These are phyloP conservation scores for Delphinapterus leucas DNA, from an alignment of 2,113 vertebrate species.

Conservation along the genomic window DNA sequence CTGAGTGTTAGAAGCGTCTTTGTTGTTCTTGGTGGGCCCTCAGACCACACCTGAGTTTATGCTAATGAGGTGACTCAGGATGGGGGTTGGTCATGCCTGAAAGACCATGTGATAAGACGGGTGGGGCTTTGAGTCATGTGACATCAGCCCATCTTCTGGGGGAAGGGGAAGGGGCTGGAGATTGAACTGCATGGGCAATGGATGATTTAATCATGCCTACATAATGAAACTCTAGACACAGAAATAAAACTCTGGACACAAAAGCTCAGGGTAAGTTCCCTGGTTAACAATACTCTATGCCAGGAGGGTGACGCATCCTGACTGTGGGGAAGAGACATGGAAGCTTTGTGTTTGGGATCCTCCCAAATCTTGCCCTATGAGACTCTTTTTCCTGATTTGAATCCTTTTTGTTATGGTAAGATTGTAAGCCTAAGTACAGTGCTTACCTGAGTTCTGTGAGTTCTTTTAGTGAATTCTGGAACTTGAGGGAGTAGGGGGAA, in stretches of 20 bases:
- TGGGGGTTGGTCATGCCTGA: not conserved
- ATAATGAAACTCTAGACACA: not conserved
- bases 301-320: not conserved
- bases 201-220: not conserved
- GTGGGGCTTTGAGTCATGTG: not conserved
- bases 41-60: not conserved
- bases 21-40: not conserved
- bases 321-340: not conserved
- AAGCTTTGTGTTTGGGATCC: not conserved
- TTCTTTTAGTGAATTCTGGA: not conserved
- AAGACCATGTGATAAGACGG: not conserved
- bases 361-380: not conserved
- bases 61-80: not conserved
- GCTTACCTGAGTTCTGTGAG: not conserved
- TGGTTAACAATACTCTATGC: not conserved
- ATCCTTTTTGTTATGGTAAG: not conserved
- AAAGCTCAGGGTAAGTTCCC: not conserved
- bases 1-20: not conserved
- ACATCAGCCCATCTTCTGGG: not conserved
- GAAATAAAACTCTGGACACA: not conserved
- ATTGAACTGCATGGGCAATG: not conserved
- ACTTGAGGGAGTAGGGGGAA: not conserved
- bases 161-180: not conserved
- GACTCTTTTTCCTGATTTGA: not conserved
- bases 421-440: not conserved